Percentiles rank a stretch among this genome's conserved stretches.
phyloP scores from a whole-genome alignment of 1,140 invertebrate species.

The Pemphigus obesinymphae region DNA sequence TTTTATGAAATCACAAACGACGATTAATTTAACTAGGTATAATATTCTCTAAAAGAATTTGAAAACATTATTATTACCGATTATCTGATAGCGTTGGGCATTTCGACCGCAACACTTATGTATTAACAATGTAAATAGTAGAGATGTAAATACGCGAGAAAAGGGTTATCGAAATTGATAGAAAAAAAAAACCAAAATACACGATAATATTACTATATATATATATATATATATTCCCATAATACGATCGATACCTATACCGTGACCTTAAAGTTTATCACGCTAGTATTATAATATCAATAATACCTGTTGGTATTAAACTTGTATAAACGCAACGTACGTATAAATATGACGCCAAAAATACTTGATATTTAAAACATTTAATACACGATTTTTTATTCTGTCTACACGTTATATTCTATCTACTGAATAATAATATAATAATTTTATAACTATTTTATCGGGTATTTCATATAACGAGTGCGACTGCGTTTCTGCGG shows the following conservation, averaged over 20 bases:
- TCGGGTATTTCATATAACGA: too few relatives aligned
- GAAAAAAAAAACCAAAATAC: background rate
- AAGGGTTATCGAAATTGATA: background rate
- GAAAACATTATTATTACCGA: background rate
- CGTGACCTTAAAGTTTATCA: constrained; percentile 15
- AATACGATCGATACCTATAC: background rate
- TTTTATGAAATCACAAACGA: constrained; percentile 3
- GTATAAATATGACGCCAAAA: background rate
- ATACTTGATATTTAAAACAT: background rate
- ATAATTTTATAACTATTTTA: background rate
- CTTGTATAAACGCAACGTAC: background rate
- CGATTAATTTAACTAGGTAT: background rate
- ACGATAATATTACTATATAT: too few relatives aligned
- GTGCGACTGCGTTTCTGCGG: background rate
- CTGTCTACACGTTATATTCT: background rate
- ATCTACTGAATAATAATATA: background rate
- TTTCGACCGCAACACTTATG: background rate
- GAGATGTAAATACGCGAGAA: background rate
- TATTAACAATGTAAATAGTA: background rate
- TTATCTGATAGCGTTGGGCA: background rate
- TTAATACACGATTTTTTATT: background rate
- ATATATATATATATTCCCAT: too few relatives aligned
- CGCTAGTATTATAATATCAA: background rate
- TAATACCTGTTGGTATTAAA: background rate
- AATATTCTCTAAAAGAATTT: background rate